Conservation (phyloP, 2,113 vertebrate species). For the Carettochelys insculpta region DNA sequence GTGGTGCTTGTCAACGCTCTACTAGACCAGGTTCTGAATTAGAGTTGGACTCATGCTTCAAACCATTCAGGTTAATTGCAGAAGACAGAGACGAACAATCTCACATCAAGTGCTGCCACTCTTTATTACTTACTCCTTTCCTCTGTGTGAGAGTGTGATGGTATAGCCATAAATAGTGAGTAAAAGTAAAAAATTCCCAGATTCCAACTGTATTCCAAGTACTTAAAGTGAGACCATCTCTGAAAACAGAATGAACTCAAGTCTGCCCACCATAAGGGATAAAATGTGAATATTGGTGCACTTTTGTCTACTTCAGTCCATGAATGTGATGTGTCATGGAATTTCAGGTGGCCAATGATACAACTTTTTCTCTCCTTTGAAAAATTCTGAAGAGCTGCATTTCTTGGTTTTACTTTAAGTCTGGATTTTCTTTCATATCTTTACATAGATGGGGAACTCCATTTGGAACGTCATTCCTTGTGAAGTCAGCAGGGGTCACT, state of each 20-base stretch:
- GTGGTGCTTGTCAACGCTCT: slow-evolving; percentile 48
- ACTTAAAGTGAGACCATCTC: background rate
- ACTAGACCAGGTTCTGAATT: background rate
- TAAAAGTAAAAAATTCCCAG: slow-evolving; percentile 9
- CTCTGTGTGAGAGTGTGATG: slow-evolving; percentile 20
- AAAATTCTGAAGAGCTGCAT: background rate
- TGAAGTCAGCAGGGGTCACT: slow-evolving; percentile 49
- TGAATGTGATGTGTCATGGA: background rate
- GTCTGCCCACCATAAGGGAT: background rate
- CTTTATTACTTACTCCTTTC: slow-evolving; percentile 61
- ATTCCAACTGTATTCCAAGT: background rate
- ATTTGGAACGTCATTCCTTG: slow-evolving; percentile 51
- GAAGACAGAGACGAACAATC: slow-evolving; percentile 61
- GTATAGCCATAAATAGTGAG: slow-evolving; percentile 32
- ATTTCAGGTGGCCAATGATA: background rate
- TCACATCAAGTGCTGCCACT: slow-evolving; percentile 50
- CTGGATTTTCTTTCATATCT: rapidly evolving
- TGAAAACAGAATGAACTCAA: background rate
- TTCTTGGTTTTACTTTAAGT: background rate
- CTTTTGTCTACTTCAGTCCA: background rate
- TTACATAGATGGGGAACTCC: slow-evolving; percentile 2
- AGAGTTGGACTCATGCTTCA: slow-evolving; percentile 46
- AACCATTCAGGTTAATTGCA: slow-evolving; percentile 61
- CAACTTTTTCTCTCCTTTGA: background rate
- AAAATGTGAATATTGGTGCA: background rate